phyloP scores from a whole-genome alignment of 2,888 invertebrate species.

The Smittia sp. region DNA sequence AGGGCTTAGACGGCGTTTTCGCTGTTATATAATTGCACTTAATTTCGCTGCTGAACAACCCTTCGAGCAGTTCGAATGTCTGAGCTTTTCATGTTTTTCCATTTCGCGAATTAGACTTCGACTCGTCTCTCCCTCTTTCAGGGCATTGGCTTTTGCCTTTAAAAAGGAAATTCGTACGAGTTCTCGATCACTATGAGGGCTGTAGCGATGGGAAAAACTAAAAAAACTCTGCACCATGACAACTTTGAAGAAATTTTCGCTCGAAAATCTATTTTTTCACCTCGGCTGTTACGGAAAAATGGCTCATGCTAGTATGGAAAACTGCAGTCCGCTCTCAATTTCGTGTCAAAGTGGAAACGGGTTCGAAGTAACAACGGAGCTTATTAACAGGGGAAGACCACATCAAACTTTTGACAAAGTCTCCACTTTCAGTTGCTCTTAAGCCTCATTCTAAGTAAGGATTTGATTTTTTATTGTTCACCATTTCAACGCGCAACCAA shows the following conservation, averaged over 20 bases:
- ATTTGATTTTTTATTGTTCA: constrained; percentile 5
- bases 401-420: background rate
- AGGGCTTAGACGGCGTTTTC: constrained; percentile 35
- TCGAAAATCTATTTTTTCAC: constrained; percentile 2
- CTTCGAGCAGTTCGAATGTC: constrained; percentile 23
- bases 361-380: too few relatives aligned
- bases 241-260: constrained; percentile 20
- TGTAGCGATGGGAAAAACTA: constrained; percentile 2
- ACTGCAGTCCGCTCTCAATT: too few relatives aligned
- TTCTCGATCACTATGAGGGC: background rate
- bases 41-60: constrained; percentile 1
- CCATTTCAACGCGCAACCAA: constrained; percentile 4
- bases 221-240: constrained; percentile 25
- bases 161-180: background rate
- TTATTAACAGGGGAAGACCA: too few relatives aligned
- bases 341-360: too few relatives aligned
- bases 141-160: background rate
- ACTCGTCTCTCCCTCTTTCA: background rate
- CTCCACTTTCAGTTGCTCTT: constrained; percentile 1
- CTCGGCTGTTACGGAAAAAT: background rate
- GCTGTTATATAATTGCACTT: constrained; percentile 38
- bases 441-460: background rate
- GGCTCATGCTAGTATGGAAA: too few relatives aligned
- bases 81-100: constrained; percentile 31
- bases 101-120: background rate